Percentiles rank a stretch among this genome's conserved stretches.
Conservation (phyloP, 2,797 vertebrate genomes). For the Mormyrus proboscirostris region DNA sequence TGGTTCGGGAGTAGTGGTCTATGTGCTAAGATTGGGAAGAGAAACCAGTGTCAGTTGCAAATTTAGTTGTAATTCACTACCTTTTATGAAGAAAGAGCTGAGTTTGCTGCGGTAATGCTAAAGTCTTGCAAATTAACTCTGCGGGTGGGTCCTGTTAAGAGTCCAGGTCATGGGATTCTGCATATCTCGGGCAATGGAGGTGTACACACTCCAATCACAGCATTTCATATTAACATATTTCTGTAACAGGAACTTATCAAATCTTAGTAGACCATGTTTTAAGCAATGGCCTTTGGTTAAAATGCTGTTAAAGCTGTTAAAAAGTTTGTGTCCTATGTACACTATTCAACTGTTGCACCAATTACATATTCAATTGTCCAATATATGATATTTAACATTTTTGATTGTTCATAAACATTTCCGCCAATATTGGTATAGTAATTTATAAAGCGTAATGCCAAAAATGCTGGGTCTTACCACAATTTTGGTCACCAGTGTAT, state of each 20-base stretch:
- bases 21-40: conserved; percentile 63
- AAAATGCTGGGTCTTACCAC: neutral
- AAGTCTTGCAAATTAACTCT: neutral
- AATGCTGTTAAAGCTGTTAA: neutral
- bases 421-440: neutral
- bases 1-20: conserved; percentile 91
- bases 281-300: neutral
- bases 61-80: neutral
- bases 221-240: neutral
- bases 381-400: neutral
- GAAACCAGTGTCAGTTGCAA: neutral
- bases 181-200: neutral
- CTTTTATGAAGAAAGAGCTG: neutral
- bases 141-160: neutral
- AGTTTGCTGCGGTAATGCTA: neutral
- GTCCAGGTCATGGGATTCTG: neutral
- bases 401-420: neutral
- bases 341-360: neutral
- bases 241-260: neutral
- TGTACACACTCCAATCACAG: neutral
- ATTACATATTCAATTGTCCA: neutral
- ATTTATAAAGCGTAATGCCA: neutral
- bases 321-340: neutral
- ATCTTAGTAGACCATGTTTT: neutral
- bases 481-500: neutral